Evolutionary conservation across 2,113 vertebrate species (phyloP), one percentile per base, ranked within the genome.

Genomic region (western clawed frog (Xenopus tropicalis)): DNA sequence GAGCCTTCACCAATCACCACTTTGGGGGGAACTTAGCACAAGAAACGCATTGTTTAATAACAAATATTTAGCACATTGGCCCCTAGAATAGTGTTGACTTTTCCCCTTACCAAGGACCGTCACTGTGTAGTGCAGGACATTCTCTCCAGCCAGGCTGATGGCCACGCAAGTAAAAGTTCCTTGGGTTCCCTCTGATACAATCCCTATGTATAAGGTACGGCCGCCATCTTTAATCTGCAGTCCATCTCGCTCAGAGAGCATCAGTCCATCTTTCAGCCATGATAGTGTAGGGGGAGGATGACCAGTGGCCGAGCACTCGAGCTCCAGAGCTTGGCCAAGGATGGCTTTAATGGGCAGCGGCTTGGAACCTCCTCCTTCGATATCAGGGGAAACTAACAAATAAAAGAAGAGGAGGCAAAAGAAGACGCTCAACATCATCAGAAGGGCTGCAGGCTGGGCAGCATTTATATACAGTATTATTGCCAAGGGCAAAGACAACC

Each of bases 271-370:
- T 84, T 95, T 98, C 19, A 96, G 68, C 97, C 97, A 99, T 13
- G 82, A 80, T 59, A 99, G 86, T 0, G 78, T 85, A 14, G 97
- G 97, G 56, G 95, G 92, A 21, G 97, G 97, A 82, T 98, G 95
- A 61, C 97, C 97, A 46, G 89, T 82, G 29, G 95, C 94, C 72
- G 97, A 96, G 69, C 97, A 99, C 1, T 88, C 81, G 61, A 99
- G 88, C 12, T 86, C 93, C 66, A 98, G 88, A 14, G 95, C 93
- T 79, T 94, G 96, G 79, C 86, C 88, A 76, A 96, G 75, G 2
- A 93, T 93, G 85, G 95, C 94, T 66, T 89, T 86, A 72, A 95
- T 74, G 16, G n/a, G 3, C 0, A 23, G 71, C 0, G 80, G 80
- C 10, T 70, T 80, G 42, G n/a, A 24, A 0, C 24, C 23, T 0